These are phyloP conservation scores for Lepus europaeus DNA, from an alignment of 2,113 vertebrate species.

Conservation along the genomic window DNA sequence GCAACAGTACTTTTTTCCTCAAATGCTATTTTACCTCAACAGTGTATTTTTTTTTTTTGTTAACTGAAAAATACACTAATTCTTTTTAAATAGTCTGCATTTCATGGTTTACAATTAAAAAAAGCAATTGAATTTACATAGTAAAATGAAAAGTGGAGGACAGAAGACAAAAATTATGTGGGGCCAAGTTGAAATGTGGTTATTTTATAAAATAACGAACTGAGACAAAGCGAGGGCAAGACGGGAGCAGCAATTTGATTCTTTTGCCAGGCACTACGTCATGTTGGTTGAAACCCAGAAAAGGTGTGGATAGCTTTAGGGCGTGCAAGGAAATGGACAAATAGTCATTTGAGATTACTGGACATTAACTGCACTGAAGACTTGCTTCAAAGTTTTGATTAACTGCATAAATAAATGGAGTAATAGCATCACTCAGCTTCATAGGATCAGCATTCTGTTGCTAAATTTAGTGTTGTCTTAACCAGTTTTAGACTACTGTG, in stretches of 20 bases:
- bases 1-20: background rate
- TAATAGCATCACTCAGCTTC: background rate
- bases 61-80: conserved; percentile 6
- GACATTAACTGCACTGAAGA: background rate
- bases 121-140: background rate
- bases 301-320: background rate
- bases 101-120: background rate
- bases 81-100: background rate
- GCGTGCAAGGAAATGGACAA: background rate
- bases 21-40: background rate
- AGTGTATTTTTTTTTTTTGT: background rate
- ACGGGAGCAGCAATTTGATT: background rate
- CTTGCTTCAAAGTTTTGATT: background rate
- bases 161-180: background rate
- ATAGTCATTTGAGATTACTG: background rate
- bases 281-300: background rate
- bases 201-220: background rate
- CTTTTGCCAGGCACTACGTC: background rate
- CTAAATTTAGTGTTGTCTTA: background rate
- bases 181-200: background rate
- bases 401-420: background rate
- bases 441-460: background rate
- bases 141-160: background rate
- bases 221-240: background rate
- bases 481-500: background rate